Conservation (phyloP, 2,888 invertebrate genomes). For the Meteorus cinctellus region DNA sequence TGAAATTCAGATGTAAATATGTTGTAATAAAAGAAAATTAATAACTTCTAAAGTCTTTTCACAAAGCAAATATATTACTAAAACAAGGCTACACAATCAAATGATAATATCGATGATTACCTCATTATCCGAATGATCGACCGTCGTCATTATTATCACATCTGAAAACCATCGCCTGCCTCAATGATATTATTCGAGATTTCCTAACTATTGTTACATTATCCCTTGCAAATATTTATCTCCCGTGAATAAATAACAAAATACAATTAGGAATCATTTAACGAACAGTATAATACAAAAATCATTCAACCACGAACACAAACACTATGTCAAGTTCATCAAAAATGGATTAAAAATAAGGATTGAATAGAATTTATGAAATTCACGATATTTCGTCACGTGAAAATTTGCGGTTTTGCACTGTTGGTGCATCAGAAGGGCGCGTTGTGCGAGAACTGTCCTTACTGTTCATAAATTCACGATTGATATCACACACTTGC, state of each 20-base stretch:
- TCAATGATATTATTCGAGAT: constrained; percentile 31
- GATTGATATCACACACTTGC: constrained; percentile 30
- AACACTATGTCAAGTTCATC: not conserved
- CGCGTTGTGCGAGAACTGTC: constrained; percentile 59
- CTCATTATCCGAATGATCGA: constrained; percentile 8
- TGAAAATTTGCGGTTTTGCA: not conserved
- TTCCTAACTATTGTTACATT: not conserved
- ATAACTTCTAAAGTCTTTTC: not conserved
- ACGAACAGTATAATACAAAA: not conserved
- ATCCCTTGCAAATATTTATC: not conserved
- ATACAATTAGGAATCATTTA: not conserved
- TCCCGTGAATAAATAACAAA: not conserved
- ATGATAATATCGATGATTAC: not conserved
- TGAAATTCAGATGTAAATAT: not conserved
- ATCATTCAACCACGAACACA: not conserved
- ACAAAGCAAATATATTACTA: not conserved
- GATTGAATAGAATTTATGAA: not conserved
- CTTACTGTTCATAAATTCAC: constrained; percentile 42
- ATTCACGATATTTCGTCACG: not conserved
- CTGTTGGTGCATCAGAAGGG: constrained; percentile 45
- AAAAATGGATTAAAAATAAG: not conserved
- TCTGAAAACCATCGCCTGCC: constrained; percentile 45
- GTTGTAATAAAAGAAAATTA: not conserved
- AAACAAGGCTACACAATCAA: not conserved
- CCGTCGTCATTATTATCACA: not conserved